These are phyloP conservation scores for Hemiscyllium ocellatum DNA, from an alignment of 2,113 vertebrate genomes.

Conservation along the genomic window DNA sequence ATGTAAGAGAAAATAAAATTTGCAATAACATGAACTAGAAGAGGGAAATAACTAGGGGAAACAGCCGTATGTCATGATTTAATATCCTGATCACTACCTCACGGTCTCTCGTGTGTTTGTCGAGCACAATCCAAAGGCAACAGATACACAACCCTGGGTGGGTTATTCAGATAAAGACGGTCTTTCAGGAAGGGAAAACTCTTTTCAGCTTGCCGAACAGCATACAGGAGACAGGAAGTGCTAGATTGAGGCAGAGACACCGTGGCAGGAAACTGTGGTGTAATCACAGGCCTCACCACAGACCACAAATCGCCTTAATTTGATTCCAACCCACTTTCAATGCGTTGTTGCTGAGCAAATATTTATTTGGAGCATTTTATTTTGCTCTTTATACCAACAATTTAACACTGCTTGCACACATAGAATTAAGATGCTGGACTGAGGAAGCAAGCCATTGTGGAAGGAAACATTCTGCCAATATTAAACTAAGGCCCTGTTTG, in stretches of 20 bases:
- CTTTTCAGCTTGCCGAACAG: background rate
- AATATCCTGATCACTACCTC: background rate
- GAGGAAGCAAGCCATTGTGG: background rate
- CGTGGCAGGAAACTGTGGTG: background rate
- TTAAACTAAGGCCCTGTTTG: background rate
- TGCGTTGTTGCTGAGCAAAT: background rate
- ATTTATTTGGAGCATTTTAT: background rate
- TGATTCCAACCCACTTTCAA: background rate
- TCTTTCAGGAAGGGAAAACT: background rate
- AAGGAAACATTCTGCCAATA: background rate
- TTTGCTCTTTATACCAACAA: background rate
- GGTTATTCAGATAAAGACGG: background rate
- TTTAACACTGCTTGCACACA: background rate
- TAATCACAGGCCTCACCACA: constrained; percentile 18
- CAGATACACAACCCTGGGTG: background rate
- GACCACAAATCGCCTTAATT: background rate
- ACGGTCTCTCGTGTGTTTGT: background rate
- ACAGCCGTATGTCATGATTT: background rate
- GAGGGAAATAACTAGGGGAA: background rate
- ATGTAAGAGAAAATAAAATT: background rate
- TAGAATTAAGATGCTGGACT: background rate
- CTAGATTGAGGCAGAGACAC: background rate
- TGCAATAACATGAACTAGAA: background rate
- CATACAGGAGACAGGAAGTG: constrained; percentile 5
- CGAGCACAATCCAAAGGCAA: background rate